These are phyloP conservation scores for Pseudomyrmex pallidus DNA, from an alignment of 1,140 invertebrate species.

Conservation along the genomic window DNA sequence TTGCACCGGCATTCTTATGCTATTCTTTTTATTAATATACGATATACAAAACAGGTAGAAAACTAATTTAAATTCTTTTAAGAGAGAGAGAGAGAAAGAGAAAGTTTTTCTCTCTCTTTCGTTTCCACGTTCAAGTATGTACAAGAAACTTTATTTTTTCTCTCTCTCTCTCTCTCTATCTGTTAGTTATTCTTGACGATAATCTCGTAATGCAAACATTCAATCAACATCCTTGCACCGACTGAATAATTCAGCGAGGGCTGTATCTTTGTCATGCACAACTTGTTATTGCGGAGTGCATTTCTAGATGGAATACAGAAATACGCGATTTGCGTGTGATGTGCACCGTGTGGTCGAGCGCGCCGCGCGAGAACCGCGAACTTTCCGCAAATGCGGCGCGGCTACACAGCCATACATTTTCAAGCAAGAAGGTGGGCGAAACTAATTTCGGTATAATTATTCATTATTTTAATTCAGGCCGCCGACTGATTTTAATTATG, in stretches of 20 bases:
- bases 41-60: neutral
- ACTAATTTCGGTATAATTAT: slow-evolving; percentile 58
- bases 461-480: slow-evolving; percentile 56
- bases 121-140: neutral
- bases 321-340: slow-evolving; percentile 41
- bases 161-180: neutral
- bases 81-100: neutral
- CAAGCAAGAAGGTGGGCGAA: slow-evolving; percentile 22
- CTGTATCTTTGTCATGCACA: neutral
- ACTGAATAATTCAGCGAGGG: slow-evolving; percentile 8
- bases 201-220: slow-evolving; percentile 6
- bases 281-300: slow-evolving; percentile 16
- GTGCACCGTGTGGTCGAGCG: slow-evolving; percentile 21
- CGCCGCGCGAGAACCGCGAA: slow-evolving; percentile 43
- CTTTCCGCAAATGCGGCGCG: slow-evolving; percentile 44
- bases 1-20: slow-evolving; percentile 27
- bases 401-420: slow-evolving; percentile 61
- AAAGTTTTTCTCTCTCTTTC: neutral
- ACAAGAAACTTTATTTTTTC: neutral
- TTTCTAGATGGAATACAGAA: slow-evolving; percentile 26
- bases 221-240: neutral
- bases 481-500: slow-evolving; percentile 39
- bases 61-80: neutral
- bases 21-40: slow-evolving; percentile 34
- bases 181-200: neutral